Conservation (phyloP, 2,797 vertebrate genomes). For the Podarcis siculus region DNA sequence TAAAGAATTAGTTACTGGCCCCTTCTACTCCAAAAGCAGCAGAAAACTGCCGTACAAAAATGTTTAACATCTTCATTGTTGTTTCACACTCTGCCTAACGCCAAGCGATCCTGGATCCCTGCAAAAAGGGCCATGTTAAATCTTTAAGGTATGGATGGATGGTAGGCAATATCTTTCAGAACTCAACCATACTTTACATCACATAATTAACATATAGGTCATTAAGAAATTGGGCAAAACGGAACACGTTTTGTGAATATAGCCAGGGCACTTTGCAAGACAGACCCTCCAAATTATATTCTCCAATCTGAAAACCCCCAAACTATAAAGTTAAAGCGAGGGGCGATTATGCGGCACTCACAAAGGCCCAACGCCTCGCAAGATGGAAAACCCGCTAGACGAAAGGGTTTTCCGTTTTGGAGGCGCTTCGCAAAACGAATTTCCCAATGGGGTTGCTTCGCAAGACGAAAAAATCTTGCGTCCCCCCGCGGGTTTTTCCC, state of each 20-base stretch:
- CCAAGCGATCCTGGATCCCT: slow-evolving; percentile 2
- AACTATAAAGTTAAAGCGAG: too few species aligned
- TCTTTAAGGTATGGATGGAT: background rate
- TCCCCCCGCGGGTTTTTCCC: too few species aligned
- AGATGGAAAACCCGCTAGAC: too few species aligned
- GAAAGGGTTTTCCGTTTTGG: too few species aligned
- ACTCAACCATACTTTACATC: background rate
- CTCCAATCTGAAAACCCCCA: background rate
- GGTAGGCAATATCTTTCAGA: background rate
- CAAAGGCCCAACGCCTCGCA: too few species aligned
- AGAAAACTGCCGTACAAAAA: slow-evolving; percentile 29
- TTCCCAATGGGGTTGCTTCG: too few species aligned
- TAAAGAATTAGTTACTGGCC: slow-evolving; percentile 47
- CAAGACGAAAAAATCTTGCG: too few species aligned
- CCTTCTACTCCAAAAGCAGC: slow-evolving; percentile 17
- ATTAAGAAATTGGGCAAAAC: background rate
- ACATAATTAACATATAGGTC: slow-evolving; percentile 27
- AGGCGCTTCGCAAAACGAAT: too few species aligned
- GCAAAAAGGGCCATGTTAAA: background rate
- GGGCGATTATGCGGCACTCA: too few species aligned
- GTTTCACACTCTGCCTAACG: background rate
- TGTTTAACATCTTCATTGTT: slow-evolving; percentile 23
- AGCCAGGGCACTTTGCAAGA: background rate
- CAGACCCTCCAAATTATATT: background rate
- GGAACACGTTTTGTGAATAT: background rate